phyloP scores from a whole-genome alignment of 92 coral and sea anemone genomes.

The Anthopleura xanthogrammica region DNA sequence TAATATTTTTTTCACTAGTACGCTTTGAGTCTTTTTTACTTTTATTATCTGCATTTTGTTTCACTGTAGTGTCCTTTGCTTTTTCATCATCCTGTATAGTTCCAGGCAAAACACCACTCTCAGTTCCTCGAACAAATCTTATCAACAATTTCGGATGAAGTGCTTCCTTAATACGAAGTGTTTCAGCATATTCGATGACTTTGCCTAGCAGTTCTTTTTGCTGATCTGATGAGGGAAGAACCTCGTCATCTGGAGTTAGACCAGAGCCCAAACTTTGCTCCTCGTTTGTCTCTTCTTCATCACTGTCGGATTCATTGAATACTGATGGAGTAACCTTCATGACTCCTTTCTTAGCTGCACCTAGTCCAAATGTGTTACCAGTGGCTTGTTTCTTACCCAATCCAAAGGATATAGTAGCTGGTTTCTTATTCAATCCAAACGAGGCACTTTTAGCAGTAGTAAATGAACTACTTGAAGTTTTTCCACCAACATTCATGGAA shows the following conservation, averaged over 20 bases:
- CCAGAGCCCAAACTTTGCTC: slow-evolving; percentile 20
- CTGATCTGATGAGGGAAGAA: slow-evolving; percentile 67
- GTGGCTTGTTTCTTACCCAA: slow-evolving; percentile 45
- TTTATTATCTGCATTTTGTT: background rate
- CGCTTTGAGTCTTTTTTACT: background rate
- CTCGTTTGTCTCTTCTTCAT: slow-evolving; percentile 65
- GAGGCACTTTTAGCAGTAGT: slow-evolving; percentile 51
- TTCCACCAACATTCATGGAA: slow-evolving; percentile 63
- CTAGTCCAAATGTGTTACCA: slow-evolving; percentile 42
- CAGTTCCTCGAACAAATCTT: slow-evolving; percentile 86
- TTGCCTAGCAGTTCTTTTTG: slow-evolving; percentile 85
- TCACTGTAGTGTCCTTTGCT: background rate
- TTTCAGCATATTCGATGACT: slow-evolving; percentile 95
- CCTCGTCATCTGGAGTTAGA: slow-evolving; percentile 52
- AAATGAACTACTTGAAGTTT: slow-evolving; percentile 19
- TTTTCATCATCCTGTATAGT: slow-evolving; percentile 32
- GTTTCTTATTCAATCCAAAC: slow-evolving; percentile 67
- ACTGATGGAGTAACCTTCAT: slow-evolving; percentile 64
- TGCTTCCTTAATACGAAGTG: slow-evolving; percentile 66
- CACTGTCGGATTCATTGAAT: slow-evolving; percentile 89
- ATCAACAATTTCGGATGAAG: slow-evolving; percentile 77
- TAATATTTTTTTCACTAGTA: background rate
- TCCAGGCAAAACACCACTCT: slow-evolving; percentile 83
- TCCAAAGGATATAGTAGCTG: slow-evolving; percentile 65
- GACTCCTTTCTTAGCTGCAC: slow-evolving; percentile 39